These are phyloP conservation scores for Cecidostiba fungosa DNA, from an alignment of 2,888 invertebrate genomes.

Conservation along the genomic window DNA sequence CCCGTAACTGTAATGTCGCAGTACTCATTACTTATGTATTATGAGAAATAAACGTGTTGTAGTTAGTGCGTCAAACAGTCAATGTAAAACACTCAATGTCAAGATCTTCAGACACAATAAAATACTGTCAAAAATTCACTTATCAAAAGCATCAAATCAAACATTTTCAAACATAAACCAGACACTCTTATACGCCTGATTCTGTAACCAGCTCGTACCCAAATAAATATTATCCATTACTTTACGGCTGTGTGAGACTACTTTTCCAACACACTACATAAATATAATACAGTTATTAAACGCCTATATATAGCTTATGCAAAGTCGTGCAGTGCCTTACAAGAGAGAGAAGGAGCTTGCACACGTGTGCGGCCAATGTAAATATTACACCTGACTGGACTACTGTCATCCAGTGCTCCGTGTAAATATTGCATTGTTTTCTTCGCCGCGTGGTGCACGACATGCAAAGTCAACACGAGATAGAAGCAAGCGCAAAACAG, in stretches of 20 bases:
- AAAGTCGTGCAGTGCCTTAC: constrained; percentile 1
- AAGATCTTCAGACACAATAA: too few relatives aligned
- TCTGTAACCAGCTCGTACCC: background rate
- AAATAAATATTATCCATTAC: background rate
- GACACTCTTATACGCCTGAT: background rate
- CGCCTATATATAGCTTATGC: background rate
- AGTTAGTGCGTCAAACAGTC: background rate
- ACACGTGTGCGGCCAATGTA: background rate
- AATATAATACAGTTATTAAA: background rate
- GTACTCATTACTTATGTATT: background rate
- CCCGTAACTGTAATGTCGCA: background rate
- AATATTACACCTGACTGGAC: background rate
- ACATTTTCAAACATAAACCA: too few relatives aligned
- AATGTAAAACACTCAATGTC: background rate
- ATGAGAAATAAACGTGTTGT: background rate
- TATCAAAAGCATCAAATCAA: too few relatives aligned
- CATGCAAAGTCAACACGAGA: background rate
- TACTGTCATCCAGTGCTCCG: background rate
- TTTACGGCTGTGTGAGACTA: background rate
- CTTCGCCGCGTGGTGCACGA: background rate
- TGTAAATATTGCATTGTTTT: constrained; percentile 12
- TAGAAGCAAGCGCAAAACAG: background rate
- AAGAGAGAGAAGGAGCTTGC: background rate
- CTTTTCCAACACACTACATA: background rate
- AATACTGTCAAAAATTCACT: too few relatives aligned